Percentiles rank a stretch among this genome's conserved stretches.
Conservation (phyloP, 2,797 vertebrate genomes). For the Paguma larvata region DNA sequence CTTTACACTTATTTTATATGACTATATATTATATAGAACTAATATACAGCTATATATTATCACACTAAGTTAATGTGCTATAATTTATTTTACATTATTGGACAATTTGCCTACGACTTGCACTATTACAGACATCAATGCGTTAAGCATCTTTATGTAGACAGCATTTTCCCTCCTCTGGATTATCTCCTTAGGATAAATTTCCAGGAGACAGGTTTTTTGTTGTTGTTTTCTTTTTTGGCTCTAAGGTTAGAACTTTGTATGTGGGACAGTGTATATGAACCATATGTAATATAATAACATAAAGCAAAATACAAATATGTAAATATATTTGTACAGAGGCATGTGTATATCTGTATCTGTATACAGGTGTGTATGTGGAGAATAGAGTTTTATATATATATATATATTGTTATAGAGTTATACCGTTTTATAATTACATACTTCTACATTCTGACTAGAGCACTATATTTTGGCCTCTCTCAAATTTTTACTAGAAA, state of each 20-base stretch:
- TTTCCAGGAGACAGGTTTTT: neutral
- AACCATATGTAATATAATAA: neutral
- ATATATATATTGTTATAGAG: too few species aligned
- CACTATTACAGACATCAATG: neutral
- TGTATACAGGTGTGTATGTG: neutral
- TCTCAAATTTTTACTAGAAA: conserved; percentile 48
- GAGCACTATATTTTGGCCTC: neutral
- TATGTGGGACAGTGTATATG: neutral
- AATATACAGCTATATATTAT: neutral
- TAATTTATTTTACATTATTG: neutral
- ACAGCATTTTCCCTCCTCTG: neutral
- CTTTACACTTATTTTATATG: neutral
- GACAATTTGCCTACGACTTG: neutral
- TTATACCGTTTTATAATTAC: too few species aligned
- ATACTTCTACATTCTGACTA: neutral
- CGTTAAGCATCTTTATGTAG: neutral
- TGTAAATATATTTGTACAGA: neutral
- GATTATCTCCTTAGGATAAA: neutral
- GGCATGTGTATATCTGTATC: neutral
- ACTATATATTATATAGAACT: too few species aligned
- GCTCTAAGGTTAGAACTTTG: neutral
- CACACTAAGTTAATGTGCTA: neutral
- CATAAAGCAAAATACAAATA: neutral
- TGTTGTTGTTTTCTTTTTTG: neutral
- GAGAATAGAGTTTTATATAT: neutral